Evolutionary conservation across 2,888 invertebrate species (phyloP).

Genomic region (Ptilodon capucinus): DNA sequence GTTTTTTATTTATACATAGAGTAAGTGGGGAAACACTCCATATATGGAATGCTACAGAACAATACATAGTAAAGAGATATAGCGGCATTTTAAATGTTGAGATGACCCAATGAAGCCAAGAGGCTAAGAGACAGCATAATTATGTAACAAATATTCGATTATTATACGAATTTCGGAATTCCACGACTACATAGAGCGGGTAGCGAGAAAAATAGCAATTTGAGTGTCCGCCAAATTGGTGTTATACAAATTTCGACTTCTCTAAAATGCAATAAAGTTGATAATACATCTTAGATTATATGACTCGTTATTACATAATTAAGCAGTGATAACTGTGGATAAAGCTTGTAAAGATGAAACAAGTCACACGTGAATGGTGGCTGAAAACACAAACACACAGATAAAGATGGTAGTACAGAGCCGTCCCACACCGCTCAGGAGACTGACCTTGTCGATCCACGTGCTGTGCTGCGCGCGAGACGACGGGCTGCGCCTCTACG

Average conservation of each 20-base stretch:
- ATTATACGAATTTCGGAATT: too few relatives aligned
- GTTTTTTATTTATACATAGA: background rate
- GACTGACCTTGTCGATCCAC: conserved; percentile 94
- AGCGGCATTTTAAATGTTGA: background rate
- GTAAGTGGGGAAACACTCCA: background rate
- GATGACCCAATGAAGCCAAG: background rate
- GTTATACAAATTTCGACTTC: background rate
- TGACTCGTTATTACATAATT: background rate
- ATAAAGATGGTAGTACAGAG: conserved; percentile 14
- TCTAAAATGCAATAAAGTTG: background rate
- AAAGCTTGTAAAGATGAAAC: background rate
- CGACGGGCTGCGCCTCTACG: conserved; percentile 76
- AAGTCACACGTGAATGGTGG: background rate
- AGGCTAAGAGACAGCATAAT: background rate
- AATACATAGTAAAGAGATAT: background rate
- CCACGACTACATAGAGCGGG: too few relatives aligned
- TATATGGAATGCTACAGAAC: background rate
- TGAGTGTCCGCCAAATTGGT: background rate
- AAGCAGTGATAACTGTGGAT: background rate
- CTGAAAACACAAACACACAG: conserved; percentile 25
- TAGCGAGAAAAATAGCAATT: background rate
- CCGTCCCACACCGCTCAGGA: conserved; percentile 37
- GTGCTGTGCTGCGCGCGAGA: conserved; percentile 85
- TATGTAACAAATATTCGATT: background rate
- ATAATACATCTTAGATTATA: background rate